Evolutionary conservation across 1,140 invertebrate species (phyloP).

Genomic region (Pissodes strobi): DNA sequence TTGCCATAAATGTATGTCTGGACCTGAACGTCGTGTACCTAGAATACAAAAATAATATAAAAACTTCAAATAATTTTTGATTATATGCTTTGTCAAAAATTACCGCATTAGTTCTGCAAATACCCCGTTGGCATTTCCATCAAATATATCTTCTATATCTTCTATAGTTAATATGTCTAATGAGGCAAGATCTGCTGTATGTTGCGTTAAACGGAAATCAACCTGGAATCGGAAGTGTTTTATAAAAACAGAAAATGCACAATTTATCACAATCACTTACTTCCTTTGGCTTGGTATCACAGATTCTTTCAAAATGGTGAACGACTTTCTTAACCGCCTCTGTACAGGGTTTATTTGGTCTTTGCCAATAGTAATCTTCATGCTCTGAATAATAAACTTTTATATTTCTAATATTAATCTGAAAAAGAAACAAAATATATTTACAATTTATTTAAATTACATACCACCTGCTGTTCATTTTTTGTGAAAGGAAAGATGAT

Average conservation of each 20-base stretch:
- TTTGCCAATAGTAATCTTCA: constrained; percentile 63
- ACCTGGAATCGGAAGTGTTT: constrained; percentile 55
- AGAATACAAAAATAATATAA: background rate
- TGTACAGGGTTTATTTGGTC: constrained; percentile 69
- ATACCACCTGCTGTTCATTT: too few species aligned
- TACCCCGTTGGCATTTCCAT: constrained; percentile 59
- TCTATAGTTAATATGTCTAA: constrained; percentile 62
- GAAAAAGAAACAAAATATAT: too few species aligned
- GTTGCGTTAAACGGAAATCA: constrained; percentile 61
- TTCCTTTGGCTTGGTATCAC: constrained; percentile 62
- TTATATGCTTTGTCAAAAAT: background rate
- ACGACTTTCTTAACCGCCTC: constrained; percentile 68
- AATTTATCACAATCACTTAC: constrained; percentile 53
- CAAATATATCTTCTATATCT: constrained; percentile 65
- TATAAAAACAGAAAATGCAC: background rate
- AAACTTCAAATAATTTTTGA: background rate
- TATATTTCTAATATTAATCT: constrained; percentile 71
- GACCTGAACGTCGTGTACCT: constrained; percentile 60
- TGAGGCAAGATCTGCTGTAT: constrained; percentile 63
- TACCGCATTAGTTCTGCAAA: constrained; percentile 34
- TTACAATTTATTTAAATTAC: too few species aligned
- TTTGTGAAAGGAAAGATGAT: too few species aligned
- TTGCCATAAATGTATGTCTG: constrained; percentile 60
- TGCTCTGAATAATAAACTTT: constrained; percentile 81
- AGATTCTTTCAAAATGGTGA: constrained; percentile 63